These are phyloP conservation scores for Lithosia quadra DNA, from an alignment of 2,888 invertebrate genomes.

Conservation along the genomic window DNA sequence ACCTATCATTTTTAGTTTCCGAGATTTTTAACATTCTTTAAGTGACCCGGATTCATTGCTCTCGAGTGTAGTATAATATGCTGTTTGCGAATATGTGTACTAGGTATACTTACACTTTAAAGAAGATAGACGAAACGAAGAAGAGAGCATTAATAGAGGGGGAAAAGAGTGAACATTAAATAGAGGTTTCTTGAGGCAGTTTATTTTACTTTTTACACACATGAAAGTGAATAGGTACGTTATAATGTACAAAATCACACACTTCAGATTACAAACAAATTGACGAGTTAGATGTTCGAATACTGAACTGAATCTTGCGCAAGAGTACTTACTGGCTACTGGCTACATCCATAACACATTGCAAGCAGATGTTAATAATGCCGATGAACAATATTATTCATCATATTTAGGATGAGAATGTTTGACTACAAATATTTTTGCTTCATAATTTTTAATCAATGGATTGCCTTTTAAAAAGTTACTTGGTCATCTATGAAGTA, in stretches of 20 bases:
- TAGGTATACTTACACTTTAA: neutral
- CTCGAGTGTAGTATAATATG: too few species aligned
- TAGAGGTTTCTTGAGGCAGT: neutral
- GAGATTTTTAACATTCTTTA: too few species aligned
- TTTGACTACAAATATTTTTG: neutral
- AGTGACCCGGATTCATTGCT: too few species aligned
- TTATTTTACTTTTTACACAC: too few species aligned
- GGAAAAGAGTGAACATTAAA: too few species aligned
- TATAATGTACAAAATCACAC: neutral
- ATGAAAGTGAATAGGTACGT: neutral
- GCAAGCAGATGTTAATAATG: neutral
- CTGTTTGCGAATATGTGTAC: neutral
- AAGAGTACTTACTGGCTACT: neutral
- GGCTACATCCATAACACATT: neutral
- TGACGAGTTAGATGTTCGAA: neutral
- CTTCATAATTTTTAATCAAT: neutral
- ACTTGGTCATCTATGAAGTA: neutral
- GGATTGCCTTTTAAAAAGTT: neutral
- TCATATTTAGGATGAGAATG: neutral
- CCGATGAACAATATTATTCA: constrained; percentile 1
- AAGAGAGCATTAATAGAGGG: neutral
- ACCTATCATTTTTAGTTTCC: too few species aligned
- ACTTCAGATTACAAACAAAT: constrained; percentile 1
- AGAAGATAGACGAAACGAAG: neutral
- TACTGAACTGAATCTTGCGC: neutral